These are phyloP conservation scores for Spodoptera picta DNA, from an alignment of 2,888 invertebrate species.

Conservation along the genomic window DNA sequence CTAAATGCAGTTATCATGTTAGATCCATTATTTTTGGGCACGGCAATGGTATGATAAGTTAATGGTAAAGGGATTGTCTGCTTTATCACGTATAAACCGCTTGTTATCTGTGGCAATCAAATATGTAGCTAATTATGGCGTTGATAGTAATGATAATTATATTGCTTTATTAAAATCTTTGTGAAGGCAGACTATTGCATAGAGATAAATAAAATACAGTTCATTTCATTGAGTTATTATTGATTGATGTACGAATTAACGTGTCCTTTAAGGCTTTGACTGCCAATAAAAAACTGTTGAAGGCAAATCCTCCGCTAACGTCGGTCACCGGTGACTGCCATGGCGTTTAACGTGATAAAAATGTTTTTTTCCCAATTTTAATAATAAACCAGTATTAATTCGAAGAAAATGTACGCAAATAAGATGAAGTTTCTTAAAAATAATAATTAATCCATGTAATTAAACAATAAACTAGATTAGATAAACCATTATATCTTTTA, in stretches of 20 bases:
- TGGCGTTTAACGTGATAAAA: no score
- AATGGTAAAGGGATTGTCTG: not conserved
- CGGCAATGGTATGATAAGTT: slow-evolving; percentile 8
- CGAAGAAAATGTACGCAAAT: slow-evolving; percentile 27
- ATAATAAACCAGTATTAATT: no score
- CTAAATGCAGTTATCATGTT: not conserved
- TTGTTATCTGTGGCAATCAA: slow-evolving; percentile 3
- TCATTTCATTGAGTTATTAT: no score
- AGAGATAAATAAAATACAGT: not conserved
- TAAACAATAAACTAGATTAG: slow-evolving; percentile 22
- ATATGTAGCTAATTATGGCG: not conserved
- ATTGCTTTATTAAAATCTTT: not conserved
- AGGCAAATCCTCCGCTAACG: no score
- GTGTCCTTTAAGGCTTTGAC: no score
- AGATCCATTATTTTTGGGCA: slow-evolving; percentile 8
- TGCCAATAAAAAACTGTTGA: no score
- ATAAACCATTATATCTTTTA: slow-evolving; percentile 7
- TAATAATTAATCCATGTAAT: slow-evolving; percentile 19
- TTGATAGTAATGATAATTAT: not conserved
- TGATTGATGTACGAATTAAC: no score
- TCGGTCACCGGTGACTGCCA: no score
- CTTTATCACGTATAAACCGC: slow-evolving; percentile 6
- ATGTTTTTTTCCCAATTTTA: no score
- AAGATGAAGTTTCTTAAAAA: slow-evolving; percentile 13
- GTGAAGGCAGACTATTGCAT: not conserved